phyloP scores from a whole-genome alignment of 2,888 invertebrate species.

The Polydrusus cervinus region DNA sequence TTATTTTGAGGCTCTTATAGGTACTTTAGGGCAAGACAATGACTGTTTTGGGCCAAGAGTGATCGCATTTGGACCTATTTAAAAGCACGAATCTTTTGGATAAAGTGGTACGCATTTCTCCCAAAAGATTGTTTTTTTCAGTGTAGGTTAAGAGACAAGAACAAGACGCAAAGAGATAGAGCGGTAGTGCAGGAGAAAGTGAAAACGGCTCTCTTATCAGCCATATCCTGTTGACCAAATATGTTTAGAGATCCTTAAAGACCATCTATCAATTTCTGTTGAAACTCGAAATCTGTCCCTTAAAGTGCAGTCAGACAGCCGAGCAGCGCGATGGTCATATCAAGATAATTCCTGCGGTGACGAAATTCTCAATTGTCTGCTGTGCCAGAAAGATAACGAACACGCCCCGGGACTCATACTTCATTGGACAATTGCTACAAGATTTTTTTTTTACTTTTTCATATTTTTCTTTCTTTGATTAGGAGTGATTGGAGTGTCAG shows the following conservation, averaged over 20 bases:
- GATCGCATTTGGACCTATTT: too few species aligned
- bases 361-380: conserved; percentile 65
- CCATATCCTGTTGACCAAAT: conserved; percentile 46
- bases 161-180: neutral
- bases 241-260: conserved; percentile 49
- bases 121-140: too few species aligned
- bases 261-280: conserved; percentile 52
- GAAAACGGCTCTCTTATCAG: conserved; percentile 35
- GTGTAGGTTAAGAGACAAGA: too few species aligned
- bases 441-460: conserved; percentile 29
- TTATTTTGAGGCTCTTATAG: too few species aligned
- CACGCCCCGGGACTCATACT: conserved; percentile 61
- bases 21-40: too few species aligned
- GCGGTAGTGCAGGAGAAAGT: neutral
- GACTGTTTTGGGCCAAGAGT: too few species aligned
- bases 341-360: conserved; percentile 50
- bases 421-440: conserved; percentile 60
- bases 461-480: conserved; percentile 43
- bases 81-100: too few species aligned
- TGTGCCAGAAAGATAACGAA: conserved; percentile 67
- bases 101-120: too few species aligned
- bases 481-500: conserved; percentile 43
- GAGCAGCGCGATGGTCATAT: conserved; percentile 29
- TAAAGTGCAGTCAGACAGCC: conserved; percentile 46
- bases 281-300: conserved; percentile 54